Conservation (phyloP, 53 echinoderm and acorn worm genomes). For the Hippasteria phrygiana region DNA sequence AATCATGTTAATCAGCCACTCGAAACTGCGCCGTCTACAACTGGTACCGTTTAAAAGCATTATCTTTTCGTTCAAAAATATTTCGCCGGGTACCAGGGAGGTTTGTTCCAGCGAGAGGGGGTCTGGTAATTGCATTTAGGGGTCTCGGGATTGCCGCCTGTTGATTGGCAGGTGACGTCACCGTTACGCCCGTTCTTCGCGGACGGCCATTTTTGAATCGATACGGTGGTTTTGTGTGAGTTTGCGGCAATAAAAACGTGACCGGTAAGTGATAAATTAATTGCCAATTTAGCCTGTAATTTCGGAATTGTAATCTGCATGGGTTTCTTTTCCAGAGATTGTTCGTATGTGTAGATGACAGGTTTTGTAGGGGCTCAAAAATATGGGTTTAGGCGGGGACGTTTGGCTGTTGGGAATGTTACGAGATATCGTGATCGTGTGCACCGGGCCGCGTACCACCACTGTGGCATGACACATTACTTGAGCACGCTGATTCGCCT, state of each 20-base stretch:
- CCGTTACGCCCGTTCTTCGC: conserved; percentile 54
- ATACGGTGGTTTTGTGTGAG: conserved; percentile 19
- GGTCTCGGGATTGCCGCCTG: conserved; percentile 21
- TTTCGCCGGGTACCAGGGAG: background rate
- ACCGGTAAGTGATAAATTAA: conserved; percentile 39
- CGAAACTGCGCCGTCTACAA: background rate
- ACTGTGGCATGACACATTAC: conserved; percentile 50
- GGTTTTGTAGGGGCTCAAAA: background rate
- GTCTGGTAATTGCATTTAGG: conserved; percentile 45
- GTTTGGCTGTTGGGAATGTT: background rate
- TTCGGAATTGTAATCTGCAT: background rate
- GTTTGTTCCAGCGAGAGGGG: conserved; percentile 19
- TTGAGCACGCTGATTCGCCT: conserved; percentile 13
- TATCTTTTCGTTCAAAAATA: background rate
- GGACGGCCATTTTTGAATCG: conserved; percentile 60
- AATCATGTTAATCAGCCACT: background rate
- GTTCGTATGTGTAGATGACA: conserved; percentile 1
- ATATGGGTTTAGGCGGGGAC: background rate
- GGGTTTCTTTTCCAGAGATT: background rate
- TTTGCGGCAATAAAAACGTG: conserved; percentile 21
- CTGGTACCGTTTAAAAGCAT: background rate
- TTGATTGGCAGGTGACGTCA: conserved; percentile 66
- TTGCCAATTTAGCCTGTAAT: background rate
- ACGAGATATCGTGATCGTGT: background rate
- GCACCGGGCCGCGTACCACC: background rate